These are phyloP conservation scores for Mormoops blainvillei DNA, from an alignment of 2,113 vertebrate genomes.

Conservation along the genomic window DNA sequence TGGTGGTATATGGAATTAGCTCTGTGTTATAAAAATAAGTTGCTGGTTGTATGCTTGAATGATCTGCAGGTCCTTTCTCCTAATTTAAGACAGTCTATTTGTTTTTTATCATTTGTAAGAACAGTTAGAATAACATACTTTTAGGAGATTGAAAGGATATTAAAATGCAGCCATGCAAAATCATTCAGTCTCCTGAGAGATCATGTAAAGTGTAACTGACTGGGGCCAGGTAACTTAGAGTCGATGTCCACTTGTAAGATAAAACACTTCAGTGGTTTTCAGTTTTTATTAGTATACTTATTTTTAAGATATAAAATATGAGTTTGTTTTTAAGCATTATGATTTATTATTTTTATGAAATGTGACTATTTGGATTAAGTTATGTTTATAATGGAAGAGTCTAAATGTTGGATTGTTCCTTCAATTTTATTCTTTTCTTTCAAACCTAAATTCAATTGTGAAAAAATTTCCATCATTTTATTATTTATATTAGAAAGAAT, in stretches of 20 bases:
- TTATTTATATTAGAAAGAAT: conserved; percentile 14
- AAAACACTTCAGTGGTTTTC: conserved; percentile 6
- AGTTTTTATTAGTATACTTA: conserved; percentile 36
- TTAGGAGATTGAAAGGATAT: not conserved
- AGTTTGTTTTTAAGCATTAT: conserved; percentile 27
- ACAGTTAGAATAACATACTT: not conserved
- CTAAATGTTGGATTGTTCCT: conserved; percentile 12
- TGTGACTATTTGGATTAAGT: not conserved
- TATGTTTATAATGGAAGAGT: not conserved
- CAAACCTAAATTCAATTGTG: conserved; percentile 1
- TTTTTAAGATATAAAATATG: not conserved
- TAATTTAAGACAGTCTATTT: not conserved
- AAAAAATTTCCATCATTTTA: not conserved
- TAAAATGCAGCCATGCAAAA: conserved; percentile 19
- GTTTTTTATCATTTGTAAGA: conserved; percentile 43
- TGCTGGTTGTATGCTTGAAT: not conserved
- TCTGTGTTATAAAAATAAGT: not conserved
- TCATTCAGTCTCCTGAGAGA: not conserved
- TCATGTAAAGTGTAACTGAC: not conserved
- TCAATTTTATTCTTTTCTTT: conserved; percentile 33
- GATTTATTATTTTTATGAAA: conserved; percentile 33
- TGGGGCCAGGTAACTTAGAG: not conserved
- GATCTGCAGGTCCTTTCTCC: not conserved
- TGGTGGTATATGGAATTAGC: not conserved
- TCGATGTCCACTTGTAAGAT: conserved; percentile 6